Conservation (phyloP, 2,113 vertebrate species). For the Mastomys natalensis region DNA sequence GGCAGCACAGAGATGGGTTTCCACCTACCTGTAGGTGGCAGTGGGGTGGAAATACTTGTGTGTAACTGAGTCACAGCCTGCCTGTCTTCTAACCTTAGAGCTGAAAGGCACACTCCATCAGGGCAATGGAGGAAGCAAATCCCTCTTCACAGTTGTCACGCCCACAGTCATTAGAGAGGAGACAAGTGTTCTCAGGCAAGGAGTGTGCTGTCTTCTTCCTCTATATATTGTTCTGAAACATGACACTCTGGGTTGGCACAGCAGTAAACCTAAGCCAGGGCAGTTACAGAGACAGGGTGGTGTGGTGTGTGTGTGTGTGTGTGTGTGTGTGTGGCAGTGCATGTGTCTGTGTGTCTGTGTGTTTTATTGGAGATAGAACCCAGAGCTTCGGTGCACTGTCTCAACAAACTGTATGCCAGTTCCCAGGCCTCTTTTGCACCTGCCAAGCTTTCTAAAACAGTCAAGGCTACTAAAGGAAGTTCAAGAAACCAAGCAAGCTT, state of each 20-base stretch:
- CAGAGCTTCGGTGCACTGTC: not conserved
- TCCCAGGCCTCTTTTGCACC: not conserved
- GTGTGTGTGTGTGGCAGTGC: not conserved
- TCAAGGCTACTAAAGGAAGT: not conserved
- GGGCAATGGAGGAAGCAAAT: accelerated
- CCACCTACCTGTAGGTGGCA: not conserved
- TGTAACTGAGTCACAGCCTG: accelerated
- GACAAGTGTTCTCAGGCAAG: not conserved
- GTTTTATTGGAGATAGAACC: not conserved
- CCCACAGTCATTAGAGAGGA: not conserved
- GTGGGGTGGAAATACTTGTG: not conserved
- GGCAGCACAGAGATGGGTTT: not conserved
- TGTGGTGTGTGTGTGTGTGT: not conserved
- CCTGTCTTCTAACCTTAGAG: not conserved
- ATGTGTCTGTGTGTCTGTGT: not conserved
- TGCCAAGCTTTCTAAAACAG: not conserved
- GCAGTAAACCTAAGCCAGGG: not conserved
- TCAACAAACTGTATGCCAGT: not conserved
- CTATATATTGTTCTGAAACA: not conserved
- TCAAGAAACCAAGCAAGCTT: not conserved
- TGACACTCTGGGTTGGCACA: not conserved
- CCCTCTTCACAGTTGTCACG: not conserved
- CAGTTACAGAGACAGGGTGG: not conserved
- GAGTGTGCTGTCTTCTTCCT: accelerated
- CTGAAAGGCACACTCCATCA: not conserved